These are phyloP conservation scores for Daphoenositta chrysoptera DNA, from an alignment of 2,113 vertebrate genomes.

Conservation along the genomic window DNA sequence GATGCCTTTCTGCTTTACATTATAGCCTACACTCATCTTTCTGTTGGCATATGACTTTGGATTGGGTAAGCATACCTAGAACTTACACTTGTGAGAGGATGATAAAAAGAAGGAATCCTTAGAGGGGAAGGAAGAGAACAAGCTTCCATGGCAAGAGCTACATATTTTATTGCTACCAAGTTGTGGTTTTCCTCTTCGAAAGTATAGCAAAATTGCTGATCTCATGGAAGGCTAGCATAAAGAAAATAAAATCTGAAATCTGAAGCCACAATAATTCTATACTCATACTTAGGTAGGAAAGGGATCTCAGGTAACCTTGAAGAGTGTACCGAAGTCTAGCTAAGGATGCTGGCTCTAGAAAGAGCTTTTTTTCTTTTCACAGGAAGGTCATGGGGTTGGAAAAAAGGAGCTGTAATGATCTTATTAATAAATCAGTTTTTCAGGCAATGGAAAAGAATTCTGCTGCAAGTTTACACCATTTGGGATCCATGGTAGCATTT, in stretches of 20 bases:
- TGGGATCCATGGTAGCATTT: neutral
- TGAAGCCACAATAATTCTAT: neutral
- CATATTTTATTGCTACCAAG: neutral
- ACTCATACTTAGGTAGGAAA: neutral
- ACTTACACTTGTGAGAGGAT: neutral
- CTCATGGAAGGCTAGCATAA: neutral
- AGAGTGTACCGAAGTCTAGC: neutral
- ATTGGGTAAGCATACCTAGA: neutral
- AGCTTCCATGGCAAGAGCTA: neutral
- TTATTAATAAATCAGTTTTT: neutral
- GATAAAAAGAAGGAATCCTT: neutral
- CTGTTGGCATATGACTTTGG: neutral
- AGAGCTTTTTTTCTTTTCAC: neutral
- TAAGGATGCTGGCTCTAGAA: neutral
- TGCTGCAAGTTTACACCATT: neutral
- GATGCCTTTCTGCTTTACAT: rapidly evolving
- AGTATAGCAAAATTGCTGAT: neutral
- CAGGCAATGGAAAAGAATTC: neutral
- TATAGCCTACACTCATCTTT: neutral
- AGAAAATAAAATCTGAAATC: neutral
- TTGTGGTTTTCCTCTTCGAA: neutral
- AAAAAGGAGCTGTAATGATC: neutral
- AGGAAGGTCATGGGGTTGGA: neutral
- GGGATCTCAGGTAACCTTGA: neutral
- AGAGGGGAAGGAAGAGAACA: neutral